Base-by-base conservation (phyloP, 2,888 invertebrate species). In the Hyposoter dolosus region DNA sequence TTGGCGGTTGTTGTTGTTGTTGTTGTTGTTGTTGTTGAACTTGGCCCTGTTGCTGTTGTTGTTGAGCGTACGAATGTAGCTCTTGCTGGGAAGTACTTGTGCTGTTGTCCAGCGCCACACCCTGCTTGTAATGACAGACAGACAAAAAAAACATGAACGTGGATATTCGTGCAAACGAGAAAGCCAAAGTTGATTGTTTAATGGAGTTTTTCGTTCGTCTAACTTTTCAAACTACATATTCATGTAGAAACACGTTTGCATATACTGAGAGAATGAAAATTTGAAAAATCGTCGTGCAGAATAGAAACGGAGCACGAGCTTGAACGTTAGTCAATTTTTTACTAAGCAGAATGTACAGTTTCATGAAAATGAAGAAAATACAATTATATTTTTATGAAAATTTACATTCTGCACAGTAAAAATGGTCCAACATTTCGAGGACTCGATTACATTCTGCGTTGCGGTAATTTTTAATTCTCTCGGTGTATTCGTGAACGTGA, bases 51-150 rank as follows among this genome's bases (percentile, higher is more conserved):
- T 94, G 94, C 81, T 90, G 94, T 91, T 91, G 94, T 91, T 91
- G 93, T 90, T 95, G 95, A 88, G 94, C 93, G 90, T 95, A 95
- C 89, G 94, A 95, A 87, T 94, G 93, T 89, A 95, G 94, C 91
- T 95, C 95, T 89, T 95, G 94, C 91, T 95, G 93, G 89, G 96
- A 95, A 92, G 95, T 95, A 93, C 96, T 95, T 95, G 96, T 96
- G 91, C 95, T 95, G 93, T 96, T 96, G 91, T 97, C 96, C 94
- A 96, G 90, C 88, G 95, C 94, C 89, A 95, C 94, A 90, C 95
- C 95, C 95, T 96, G 94, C 89, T 93, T 92, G 87, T 92, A 89
- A 80, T 40, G 65, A 85, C 60, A 71, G 50, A 71, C 68, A 75
- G 65, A 71, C 56, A 72, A 71, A n/a, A 75, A 32, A 77, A 15